Conservation (phyloP, 2,797 vertebrate species). For the Smutsia gigantea region DNA sequence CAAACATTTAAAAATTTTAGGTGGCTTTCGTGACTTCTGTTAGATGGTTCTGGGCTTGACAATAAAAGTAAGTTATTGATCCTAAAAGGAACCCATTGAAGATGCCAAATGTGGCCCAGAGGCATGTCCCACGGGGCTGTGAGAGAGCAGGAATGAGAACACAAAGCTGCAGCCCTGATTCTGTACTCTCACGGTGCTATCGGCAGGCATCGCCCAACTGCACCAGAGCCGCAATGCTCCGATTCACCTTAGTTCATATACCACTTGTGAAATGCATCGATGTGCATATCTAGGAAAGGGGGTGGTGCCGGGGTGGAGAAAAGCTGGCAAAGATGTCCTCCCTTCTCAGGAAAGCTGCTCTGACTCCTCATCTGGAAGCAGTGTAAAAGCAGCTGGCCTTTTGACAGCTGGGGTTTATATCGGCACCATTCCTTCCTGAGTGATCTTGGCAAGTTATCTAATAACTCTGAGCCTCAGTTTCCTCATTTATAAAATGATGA, state of each 20-base stretch:
- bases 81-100: neutral
- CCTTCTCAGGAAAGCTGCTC: neutral
- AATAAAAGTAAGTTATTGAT: neutral
- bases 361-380: neutral
- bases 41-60: neutral
- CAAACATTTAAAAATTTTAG: neutral
- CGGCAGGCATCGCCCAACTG: neutral
- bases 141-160: neutral
- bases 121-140: neutral
- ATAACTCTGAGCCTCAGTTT: neutral
- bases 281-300: neutral
- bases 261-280: neutral
- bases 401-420: neutral
- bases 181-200: neutral
- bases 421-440: neutral
- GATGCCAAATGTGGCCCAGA: neutral
- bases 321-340: neutral
- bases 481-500: neutral
- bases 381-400: neutral
- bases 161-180: neutral
- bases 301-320: rapidly evolving
- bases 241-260: neutral
- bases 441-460: neutral
- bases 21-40: neutral
- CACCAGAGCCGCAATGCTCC: neutral